Evolutionary conservation across 2,113 vertebrate genomes (phyloP).

Genomic region (Rhinogobius similis): DNA sequence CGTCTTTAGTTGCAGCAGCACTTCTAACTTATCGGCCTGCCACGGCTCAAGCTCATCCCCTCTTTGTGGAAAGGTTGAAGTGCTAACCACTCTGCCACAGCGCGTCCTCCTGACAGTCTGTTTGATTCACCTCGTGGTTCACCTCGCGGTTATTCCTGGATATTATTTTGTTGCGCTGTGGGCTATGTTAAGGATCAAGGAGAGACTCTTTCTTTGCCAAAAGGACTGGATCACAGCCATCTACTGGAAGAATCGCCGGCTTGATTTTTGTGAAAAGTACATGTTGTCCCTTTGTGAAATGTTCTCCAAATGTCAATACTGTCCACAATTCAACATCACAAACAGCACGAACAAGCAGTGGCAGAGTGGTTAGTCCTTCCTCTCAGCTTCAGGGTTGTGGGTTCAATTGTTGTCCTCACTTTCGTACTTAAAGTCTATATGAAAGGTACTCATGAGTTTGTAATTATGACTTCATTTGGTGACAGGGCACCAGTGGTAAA

Average conservation of each 20-base stretch:
- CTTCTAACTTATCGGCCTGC: too few species aligned
- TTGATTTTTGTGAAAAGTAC: background rate
- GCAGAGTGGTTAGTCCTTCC: background rate
- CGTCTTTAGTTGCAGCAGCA: too few species aligned
- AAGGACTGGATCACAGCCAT: background rate
- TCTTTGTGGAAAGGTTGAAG: background rate
- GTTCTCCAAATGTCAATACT: background rate
- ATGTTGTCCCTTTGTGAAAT: background rate
- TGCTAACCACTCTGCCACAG: conserved; percentile 2
- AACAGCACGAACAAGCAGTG: background rate
- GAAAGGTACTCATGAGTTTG: too few species aligned
- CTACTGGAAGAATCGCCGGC: background rate
- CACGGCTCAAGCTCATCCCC: background rate
- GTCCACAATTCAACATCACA: background rate
- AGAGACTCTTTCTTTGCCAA: background rate
- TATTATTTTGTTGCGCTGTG: background rate
- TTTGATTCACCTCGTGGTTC: background rate
- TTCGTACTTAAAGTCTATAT: too few species aligned
- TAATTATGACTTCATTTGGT: too few species aligned
- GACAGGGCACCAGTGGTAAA: too few species aligned
- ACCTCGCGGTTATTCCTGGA: background rate
- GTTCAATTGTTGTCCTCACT: too few species aligned
- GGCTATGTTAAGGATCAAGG: conserved; percentile 1
- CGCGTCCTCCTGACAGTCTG: background rate
- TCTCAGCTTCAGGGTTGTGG: background rate